phyloP scores from a whole-genome alignment of 1,140 invertebrate genomes.

The Drosophila ohnishii region DNA sequence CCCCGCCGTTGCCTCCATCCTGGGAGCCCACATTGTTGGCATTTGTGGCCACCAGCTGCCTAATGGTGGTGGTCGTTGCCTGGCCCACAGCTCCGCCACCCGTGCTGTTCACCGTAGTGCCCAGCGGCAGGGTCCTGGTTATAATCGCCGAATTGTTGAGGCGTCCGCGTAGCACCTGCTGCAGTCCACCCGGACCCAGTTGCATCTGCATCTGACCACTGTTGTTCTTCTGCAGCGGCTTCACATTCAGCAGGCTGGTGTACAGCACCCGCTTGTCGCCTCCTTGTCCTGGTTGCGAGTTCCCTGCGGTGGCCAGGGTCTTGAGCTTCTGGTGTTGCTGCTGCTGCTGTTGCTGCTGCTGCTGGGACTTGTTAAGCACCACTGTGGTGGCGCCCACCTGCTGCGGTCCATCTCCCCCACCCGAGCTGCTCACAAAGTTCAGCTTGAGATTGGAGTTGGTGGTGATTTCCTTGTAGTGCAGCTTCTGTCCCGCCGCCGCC shows the following conservation, averaged over 20 bases:
- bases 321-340: slow-evolving; percentile 78
- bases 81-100: slow-evolving; percentile 33
- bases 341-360: slow-evolving; percentile 66
- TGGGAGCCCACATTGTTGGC: slow-evolving; percentile 47
- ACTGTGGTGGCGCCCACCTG: slow-evolving; percentile 68
- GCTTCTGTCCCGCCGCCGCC: slow-evolving; percentile 55
- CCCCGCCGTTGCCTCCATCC: slow-evolving; percentile 14
- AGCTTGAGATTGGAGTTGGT: slow-evolving; percentile 78
- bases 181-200: slow-evolving; percentile 63
- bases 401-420: slow-evolving; percentile 36
- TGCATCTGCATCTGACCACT: slow-evolving; percentile 81
- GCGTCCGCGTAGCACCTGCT: slow-evolving; percentile 72
- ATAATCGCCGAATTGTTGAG: slow-evolving; percentile 77
- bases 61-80: slow-evolving; percentile 56
- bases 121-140: slow-evolving; percentile 72
- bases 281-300: slow-evolving; percentile 34
- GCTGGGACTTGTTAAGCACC: slow-evolving; percentile 68
- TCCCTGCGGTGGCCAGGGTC: slow-evolving; percentile 36
- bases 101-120: slow-evolving; percentile 70
- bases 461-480: slow-evolving; percentile 75
- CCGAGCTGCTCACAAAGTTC: slow-evolving; percentile 70
- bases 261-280: slow-evolving; percentile 78
- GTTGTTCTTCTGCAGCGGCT: slow-evolving; percentile 80
- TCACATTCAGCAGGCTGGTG: slow-evolving; percentile 77
- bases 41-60: slow-evolving; percentile 62